Evolutionary conservation across 2,888 invertebrate genomes (phyloP).

Genomic region (Yponomeuta sedellus): DNA sequence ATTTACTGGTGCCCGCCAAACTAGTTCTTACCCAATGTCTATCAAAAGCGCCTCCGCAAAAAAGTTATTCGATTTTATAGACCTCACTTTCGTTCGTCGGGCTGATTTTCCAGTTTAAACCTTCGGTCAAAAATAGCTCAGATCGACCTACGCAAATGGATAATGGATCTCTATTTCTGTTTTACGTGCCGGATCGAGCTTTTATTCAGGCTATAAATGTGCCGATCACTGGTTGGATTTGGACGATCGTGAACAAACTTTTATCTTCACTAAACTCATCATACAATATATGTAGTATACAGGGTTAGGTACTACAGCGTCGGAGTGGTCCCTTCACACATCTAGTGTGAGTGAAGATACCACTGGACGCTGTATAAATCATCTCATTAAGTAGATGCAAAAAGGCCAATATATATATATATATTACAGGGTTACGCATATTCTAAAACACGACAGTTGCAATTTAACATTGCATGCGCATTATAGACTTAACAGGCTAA

Average conservation of each 20-base stretch:
- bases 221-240: slow-evolving; percentile 1
- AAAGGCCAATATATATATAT: too few species aligned
- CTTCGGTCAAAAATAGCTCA: neutral
- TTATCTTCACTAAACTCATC: neutral
- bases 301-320: too few species aligned
- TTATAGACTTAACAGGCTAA: too few species aligned
- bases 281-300: neutral
- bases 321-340: too few species aligned
- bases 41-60: neutral
- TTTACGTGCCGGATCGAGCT: neutral
- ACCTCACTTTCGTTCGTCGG: neutral
- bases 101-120: neutral
- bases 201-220: neutral
- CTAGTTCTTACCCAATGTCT: neutral
- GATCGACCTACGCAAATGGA: neutral
- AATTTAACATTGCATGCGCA: too few species aligned
- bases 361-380: too few species aligned
- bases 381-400: too few species aligned
- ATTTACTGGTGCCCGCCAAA: neutral
- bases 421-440: too few species aligned
- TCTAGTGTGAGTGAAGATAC: too few species aligned
- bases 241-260: neutral
- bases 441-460: too few species aligned
- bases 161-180: neutral
- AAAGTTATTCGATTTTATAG: neutral